These are phyloP conservation scores for Platycercus adscitus DNA, from an alignment of 2,113 vertebrate species.

Conservation along the genomic window DNA sequence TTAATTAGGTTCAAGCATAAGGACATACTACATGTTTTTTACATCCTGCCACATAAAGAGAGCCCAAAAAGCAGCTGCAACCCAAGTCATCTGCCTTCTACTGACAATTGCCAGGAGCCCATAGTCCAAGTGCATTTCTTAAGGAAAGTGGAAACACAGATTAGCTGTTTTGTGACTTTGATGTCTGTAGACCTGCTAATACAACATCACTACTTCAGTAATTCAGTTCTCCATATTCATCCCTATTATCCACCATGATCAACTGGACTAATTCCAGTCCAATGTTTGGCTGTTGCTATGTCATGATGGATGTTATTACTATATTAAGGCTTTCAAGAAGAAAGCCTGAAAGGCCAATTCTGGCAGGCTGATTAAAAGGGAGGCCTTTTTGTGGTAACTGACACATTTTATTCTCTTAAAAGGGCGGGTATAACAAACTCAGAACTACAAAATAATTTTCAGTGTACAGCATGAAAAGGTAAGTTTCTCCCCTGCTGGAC, in stretches of 20 bases:
- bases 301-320: background rate
- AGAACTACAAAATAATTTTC: background rate
- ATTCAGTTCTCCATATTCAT: background rate
- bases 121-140: background rate
- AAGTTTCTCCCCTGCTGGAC: background rate
- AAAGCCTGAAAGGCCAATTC: background rate
- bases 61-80: background rate
- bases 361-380: background rate
- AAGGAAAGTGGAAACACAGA: background rate
- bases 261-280: background rate
- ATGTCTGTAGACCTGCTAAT: background rate
- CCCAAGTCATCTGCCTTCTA: background rate
- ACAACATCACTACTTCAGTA: background rate
- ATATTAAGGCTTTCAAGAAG: background rate
- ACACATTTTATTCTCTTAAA: background rate
- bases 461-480: background rate
- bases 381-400: background rate
- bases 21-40: background rate
- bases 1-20: background rate
- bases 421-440: background rate
- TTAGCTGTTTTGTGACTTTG: background rate
- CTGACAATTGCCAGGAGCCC: background rate
- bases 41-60: background rate
- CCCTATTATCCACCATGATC: background rate
- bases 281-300: background rate